Percentiles rank a stretch among this genome's conserved stretches.
phyloP scores from a whole-genome alignment of 2,113 vertebrate species.

The Scomber scombrus region DNA sequence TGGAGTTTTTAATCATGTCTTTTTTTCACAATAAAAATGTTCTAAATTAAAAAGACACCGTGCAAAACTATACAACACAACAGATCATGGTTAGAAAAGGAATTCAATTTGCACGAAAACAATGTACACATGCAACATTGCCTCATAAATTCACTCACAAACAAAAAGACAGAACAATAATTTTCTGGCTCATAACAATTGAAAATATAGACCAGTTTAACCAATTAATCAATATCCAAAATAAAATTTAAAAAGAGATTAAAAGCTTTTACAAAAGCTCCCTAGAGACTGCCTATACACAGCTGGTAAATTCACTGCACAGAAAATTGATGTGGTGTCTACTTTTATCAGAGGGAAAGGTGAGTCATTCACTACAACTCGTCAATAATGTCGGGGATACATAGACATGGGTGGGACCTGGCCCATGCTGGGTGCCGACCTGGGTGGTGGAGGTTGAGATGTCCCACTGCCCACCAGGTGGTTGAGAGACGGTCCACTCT shows the following conservation, averaged over 20 bases:
- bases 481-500: slow-evolving; percentile 95
- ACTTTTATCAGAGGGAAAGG: background rate
- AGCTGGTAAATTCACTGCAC: slow-evolving; percentile 45
- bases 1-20: slow-evolving; percentile 73
- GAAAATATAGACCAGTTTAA: slow-evolving; percentile 42
- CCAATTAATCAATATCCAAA: slow-evolving; percentile 6
- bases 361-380: background rate
- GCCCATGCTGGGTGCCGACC: slow-evolving; percentile 69
- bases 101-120: slow-evolving; percentile 31
- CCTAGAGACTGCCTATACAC: slow-evolving; percentile 39
- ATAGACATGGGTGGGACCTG: slow-evolving; percentile 86
- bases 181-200: slow-evolving; percentile 36
- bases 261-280: slow-evolving; percentile 69
- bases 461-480: slow-evolving; percentile 87
- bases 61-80: slow-evolving; percentile 55
- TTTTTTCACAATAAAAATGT: slow-evolving; percentile 43
- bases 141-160: slow-evolving; percentile 7
- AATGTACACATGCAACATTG: slow-evolving; percentile 49
- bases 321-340: slow-evolving; percentile 2
- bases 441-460: slow-evolving; percentile 41
- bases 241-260: slow-evolving; percentile 44
- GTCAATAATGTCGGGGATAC: slow-evolving; percentile 94
- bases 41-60: slow-evolving; percentile 54
- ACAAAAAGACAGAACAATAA: slow-evolving; percentile 24
- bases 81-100: slow-evolving; percentile 13